Evolutionary conservation across 2,888 invertebrate genomes (phyloP), one percentile per base, ranked within the genome.

Genomic region (Xanthia icteritia): DNA sequence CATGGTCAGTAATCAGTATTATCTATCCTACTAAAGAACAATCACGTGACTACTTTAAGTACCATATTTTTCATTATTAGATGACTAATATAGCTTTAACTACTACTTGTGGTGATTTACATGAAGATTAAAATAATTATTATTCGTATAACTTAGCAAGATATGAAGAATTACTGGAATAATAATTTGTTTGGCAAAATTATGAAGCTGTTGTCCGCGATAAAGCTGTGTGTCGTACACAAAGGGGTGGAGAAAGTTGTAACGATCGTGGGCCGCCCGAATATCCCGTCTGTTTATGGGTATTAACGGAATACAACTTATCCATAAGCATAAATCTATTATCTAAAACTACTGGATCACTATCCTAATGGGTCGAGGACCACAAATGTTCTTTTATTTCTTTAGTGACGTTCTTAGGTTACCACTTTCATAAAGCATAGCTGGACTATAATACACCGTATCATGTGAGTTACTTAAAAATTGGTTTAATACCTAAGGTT

Each of bases 401-500:
- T 73, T 67, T 42, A 79, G 61, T 67, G 39, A 42, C n/a, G 65
- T 69, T 64, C 42, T 75, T 73, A 69, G 56, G 66, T 71, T 71
- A 74, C 77, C 73, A 79, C 74, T 71, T 77, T 75, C 74, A 86
- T 83, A 67, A 82, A 63, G 71, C 71, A 73, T 65, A 51, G 65
- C 67, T 77, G 64, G 69, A 54, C 73, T 81, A 42, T 80, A 76
- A 76, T 73, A 77, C 65, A 64, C 39, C 70, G 67, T 86, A 76
- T 84, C 88, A 81, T 79, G 78, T 74, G 79, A 77, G 78, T 83
- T 80, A 80, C 73, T 87, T 79, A 77, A 85, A 83, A 84, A 86
- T 51, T 79, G 67, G 70, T 76, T 76, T 77, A 81, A 73, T 88
- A 81, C 73, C 73, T 86, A 74, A 74, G 72, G 77, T 75, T 83